Percentiles rank a stretch among this genome's conserved stretches.
Evolutionary conservation across 2,113 vertebrate species (phyloP).

Genomic region (Uria lomvia): DNA sequence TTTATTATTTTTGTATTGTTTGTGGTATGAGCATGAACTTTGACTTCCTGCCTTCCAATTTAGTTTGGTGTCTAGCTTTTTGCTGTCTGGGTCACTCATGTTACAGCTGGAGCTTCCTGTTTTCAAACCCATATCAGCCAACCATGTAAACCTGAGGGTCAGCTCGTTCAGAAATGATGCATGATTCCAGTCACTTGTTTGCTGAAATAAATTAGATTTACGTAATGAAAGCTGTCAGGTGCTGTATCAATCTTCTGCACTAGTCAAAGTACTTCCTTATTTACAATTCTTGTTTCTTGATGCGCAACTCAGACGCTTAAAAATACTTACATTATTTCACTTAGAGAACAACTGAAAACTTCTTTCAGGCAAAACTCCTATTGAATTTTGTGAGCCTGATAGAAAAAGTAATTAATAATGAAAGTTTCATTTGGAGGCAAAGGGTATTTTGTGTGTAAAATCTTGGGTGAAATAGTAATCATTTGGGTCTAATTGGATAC

Average conservation of each 20-base stretch:
- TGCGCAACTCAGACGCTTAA: conserved; percentile 29
- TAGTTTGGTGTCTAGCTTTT: conserved; percentile 68
- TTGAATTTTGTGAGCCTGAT: background rate
- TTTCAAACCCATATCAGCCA: conserved; percentile 73
- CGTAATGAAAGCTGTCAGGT: conserved; percentile 78
- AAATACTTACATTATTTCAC: background rate
- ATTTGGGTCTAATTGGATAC: background rate
- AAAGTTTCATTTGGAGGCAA: background rate
- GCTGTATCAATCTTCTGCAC: conserved; percentile 52
- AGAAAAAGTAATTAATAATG: background rate
- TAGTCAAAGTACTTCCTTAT: conserved; percentile 72
- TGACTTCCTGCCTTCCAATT: conserved; percentile 80
- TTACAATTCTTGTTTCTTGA: conserved; percentile 72
- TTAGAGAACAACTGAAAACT: background rate
- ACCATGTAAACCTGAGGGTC: conserved; percentile 74
- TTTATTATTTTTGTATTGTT: conserved; percentile 75
- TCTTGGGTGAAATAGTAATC: background rate
- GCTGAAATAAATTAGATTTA: conserved; percentile 71
- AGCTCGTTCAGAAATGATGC: conserved; percentile 69
- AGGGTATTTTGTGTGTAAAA: background rate
- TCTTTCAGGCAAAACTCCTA: background rate
- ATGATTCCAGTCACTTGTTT: conserved; percentile 75
- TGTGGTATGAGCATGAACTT: conserved; percentile 71
- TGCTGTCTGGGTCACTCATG: conserved; percentile 79
- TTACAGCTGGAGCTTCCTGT: conserved; percentile 82